Evolutionary conservation across 2,797 vertebrate species (phyloP), one percentile per base, ranked within the genome.

Genomic region (Setipinna tenuifilis): DNA sequence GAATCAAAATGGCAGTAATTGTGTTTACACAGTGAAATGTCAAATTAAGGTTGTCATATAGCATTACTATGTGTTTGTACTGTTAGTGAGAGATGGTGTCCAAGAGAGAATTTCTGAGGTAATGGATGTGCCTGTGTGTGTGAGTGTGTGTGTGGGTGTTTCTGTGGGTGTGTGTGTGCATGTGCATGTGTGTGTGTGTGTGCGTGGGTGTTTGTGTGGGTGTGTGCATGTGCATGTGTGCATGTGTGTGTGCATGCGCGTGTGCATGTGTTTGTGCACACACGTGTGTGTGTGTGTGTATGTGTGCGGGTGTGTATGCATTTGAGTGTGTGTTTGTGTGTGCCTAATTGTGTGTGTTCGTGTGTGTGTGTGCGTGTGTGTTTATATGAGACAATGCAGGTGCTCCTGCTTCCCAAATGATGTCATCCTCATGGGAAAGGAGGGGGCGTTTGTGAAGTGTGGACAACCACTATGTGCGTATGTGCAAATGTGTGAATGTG

Each of bases 401-500:
- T 75, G 28, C 68, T 75, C 31, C 28, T 16, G 12, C 3, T 35
- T 75, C 23, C 68, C 68, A 35, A 41, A 75, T 75, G 68, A 75
- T 75, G 68, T 75, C 68, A 75, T 75, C 68, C 28, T 71, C 65
- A 31, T 71, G 65, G 65, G 28, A 71, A 71, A 71, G 11, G 65
- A 71, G 65, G 25, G 65, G 65, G 65, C 25, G 25, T 16, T 71
- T 71, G 23, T 28, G 11, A 62, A 62, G 10, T 12, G 28, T 17
- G 68, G 28, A 41, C 68, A 75, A 68, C 78, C 58, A 81, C 44
- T 50, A 21, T 58, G 82, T 16, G 59, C 16, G 28, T 87, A 10
- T 62, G 59, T 65, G 23, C 57, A 31, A 28, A 23, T 85, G 23
- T 85, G 31, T 81, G 31, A 78, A 82, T 88, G 31, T 57, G 78